Base-by-base conservation (phyloP, 2,113 vertebrate genomes). In the Dendrocopos noguchii region DNA sequence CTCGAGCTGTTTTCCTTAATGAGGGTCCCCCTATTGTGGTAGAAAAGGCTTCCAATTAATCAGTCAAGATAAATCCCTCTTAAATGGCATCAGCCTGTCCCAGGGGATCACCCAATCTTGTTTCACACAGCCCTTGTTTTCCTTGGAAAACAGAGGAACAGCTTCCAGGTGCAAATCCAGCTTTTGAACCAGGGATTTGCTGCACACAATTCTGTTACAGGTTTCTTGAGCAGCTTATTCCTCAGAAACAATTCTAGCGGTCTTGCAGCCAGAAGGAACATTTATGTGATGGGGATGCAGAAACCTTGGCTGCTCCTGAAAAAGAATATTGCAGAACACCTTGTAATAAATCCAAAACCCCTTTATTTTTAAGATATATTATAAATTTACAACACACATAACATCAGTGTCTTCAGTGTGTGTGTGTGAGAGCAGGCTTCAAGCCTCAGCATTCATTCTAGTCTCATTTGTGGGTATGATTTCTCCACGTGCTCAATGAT, bases 301-400 rank as follows among this genome's bases (percentile, higher is more conserved):
- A 70, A 66, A 60, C 17, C 56, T 52, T 7, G 0, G 67, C 72
- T 44, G 59, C 68, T 80, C 50, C 50, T 52, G 50, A 52, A 15
- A 80, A 96, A 95, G 87, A 76, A 96, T 0, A 4, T 17, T 17
- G 52, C 88, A 1, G 2, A 61, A 92, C 91, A 78, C 80, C 52
- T 94, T 14, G 60, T 95, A 96, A 95, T 94, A 97, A 97, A 97
- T 77, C 87, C 84, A 88, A 97, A 59, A 22, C 29, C 39, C 47
- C 80, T 94, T 97, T 96, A 95, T 96, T 96, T 96, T 94, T 79
- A 57, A 95, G 96, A 91, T 94, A 94, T 90, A 86, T 91, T 96
- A 97, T 96, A 96, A 97, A 97, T 97, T 92, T 97, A 96, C 96
- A 97, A 60, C 87, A 96, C 91, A 91, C 95, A 74, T 42, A 90